These are phyloP conservation scores for Strix occidentalis DNA, from an alignment of 2,797 vertebrate genomes.

Conservation along the genomic window DNA sequence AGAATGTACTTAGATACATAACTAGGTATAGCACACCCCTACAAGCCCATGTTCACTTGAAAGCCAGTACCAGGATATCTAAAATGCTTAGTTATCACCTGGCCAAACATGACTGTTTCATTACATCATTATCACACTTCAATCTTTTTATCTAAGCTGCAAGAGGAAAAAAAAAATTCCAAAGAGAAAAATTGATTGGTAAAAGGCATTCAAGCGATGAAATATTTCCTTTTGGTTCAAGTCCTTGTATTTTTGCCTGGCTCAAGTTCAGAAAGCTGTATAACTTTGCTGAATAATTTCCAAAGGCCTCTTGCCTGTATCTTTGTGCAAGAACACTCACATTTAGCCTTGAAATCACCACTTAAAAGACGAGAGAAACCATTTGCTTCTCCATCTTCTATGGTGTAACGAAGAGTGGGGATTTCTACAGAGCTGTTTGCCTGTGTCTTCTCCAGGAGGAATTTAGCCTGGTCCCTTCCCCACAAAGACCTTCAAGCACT, in stretches of 20 bases:
- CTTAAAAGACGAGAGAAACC: not conserved
- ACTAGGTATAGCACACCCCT: not conserved
- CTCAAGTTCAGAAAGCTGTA: slow-evolving; percentile 35
- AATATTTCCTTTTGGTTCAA: slow-evolving; percentile 55
- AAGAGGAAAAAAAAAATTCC: not conserved
- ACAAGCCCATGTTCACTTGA: not conserved
- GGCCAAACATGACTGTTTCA: not conserved
- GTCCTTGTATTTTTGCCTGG: slow-evolving; percentile 45
- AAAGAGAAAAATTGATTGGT: slow-evolving; percentile 56
- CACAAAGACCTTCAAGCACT: not conserved
- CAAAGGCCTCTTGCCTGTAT: not conserved
- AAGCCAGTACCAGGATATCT: not conserved
- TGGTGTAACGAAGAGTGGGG: not conserved
- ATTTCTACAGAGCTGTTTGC: not conserved
- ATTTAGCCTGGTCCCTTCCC: not conserved
- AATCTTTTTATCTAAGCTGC: slow-evolving; percentile 28
- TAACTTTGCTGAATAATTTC: slow-evolving; percentile 33
- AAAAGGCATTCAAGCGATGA: slow-evolving; percentile 49
- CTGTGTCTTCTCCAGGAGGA: slow-evolving; percentile 31
- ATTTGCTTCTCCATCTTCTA: not conserved
- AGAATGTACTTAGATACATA: not conserved
- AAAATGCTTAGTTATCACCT: not conserved
- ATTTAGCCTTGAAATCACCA: slow-evolving; percentile 18
- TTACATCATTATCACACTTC: not conserved
- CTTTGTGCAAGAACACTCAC: slow-evolving; percentile 19